phyloP scores from a whole-genome alignment of 2,888 invertebrate species.

The Nycteola revayana region DNA sequence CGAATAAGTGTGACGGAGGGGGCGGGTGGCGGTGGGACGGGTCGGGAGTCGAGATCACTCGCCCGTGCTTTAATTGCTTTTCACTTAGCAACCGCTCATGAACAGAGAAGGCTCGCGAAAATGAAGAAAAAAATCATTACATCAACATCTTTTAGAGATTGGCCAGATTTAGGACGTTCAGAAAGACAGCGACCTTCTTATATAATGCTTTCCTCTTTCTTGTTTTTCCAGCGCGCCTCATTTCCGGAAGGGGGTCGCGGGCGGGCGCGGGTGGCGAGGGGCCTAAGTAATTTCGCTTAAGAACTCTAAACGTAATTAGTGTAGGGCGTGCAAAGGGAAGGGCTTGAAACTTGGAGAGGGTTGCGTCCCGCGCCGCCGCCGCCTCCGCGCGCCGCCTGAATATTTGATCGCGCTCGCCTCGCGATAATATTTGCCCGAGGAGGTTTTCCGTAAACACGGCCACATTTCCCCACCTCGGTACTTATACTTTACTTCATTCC shows the following conservation, averaged over 20 bases:
- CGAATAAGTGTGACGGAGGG: constrained; percentile 53
- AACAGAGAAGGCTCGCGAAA: constrained; percentile 74
- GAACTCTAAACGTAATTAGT: constrained; percentile 87
- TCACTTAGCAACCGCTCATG: constrained; percentile 82
- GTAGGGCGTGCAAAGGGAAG: constrained; percentile 84
- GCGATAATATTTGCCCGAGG: constrained; percentile 80
- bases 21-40: constrained; percentile 39
- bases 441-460: constrained; percentile 78
- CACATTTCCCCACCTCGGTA: constrained; percentile 71
- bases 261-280: constrained; percentile 74
- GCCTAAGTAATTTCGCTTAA: constrained; percentile 87
- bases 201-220: constrained; percentile 77
- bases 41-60: constrained; percentile 75
- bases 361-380: constrained; percentile 70
- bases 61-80: constrained; percentile 82
- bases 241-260: constrained; percentile 75
- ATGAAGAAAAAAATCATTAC: constrained; percentile 81
- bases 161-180: constrained; percentile 78
- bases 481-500: constrained; percentile 70
- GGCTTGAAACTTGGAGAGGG: constrained; percentile 84
- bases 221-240: constrained; percentile 81
- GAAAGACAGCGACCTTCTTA: constrained; percentile 73
- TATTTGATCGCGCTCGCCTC: constrained; percentile 80
- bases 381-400: constrained; percentile 72
- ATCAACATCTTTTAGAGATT: constrained; percentile 80